phyloP scores from a whole-genome alignment of 2,113 vertebrate species.

The Heterotis niloticus region DNA sequence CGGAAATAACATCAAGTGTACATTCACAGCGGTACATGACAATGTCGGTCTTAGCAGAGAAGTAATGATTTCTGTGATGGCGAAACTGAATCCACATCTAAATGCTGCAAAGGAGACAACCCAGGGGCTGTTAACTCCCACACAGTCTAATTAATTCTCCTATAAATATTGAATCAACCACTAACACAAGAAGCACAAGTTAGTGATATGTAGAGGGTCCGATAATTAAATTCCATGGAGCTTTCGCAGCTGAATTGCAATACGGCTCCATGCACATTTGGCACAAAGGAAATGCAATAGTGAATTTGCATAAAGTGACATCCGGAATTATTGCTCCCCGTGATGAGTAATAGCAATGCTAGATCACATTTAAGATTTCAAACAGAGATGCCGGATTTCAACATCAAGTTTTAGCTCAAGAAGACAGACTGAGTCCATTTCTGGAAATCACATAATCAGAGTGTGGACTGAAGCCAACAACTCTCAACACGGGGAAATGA shows the following conservation, averaged over 20 bases:
- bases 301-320: constrained; percentile 7
- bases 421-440: background rate
- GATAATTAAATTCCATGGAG: background rate
- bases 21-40: constrained; percentile 10
- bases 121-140: background rate
- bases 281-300: background rate
- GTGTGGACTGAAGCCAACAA: background rate
- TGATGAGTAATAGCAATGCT: constrained; percentile 9
- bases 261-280: background rate
- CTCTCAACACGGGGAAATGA: background rate
- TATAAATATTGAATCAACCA: background rate
- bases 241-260: constrained; percentile 2
- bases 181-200: background rate
- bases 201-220: background rate
- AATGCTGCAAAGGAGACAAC: background rate
- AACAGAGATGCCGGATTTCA: constrained; percentile 1
- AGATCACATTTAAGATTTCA: constrained; percentile 5
- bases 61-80: constrained; percentile 17
- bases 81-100: constrained; percentile 3
- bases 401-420: background rate
- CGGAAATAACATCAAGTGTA: too few species aligned
- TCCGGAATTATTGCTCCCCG: background rate
- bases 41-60: background rate
- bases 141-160: constrained; percentile 19
- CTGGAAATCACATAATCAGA: background rate